Base-by-base conservation (phyloP, 2,888 invertebrate species). In the Catotricha subobsoleta region DNA sequence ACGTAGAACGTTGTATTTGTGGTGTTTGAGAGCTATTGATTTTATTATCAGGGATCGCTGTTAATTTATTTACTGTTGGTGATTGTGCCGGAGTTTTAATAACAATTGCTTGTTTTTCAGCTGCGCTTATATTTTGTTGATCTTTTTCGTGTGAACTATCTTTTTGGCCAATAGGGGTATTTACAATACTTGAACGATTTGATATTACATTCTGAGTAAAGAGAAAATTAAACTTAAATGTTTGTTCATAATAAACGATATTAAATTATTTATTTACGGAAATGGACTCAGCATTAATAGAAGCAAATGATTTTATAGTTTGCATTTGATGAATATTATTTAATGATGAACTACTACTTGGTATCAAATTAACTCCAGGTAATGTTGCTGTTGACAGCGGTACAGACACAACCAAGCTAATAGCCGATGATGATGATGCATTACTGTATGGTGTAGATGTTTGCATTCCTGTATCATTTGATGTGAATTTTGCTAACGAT, bases 361-460 rank as follows among this genome's bases (percentile, higher is more conserved):
- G 49, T 43, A 59, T 60, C 50, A 63, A 51, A 54, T 55, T 63
- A 42, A 63, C 54, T 47, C 62, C 63, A 59, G 62, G 61, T 59
- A 62, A 59, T 54, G 59, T 60, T 41, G 63, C 62, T 39, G 59
- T 60, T 44, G 69, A 67, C 46, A 76, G 56, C 46, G 76, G 75
- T 47, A 76, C 74, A 19, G 74, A 74, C 16, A 76, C 75, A 39
- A 72, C 73, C 48, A 76, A 67, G 57, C 68, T 69, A 25, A 64
- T 65, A 21, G 65, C 61, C n/a, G 57, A 52, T 29, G 33, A 21
- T 21, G 44, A 21, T 13, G 41, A 41, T 33, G 34, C 25, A 36
- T 46, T 36, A 46, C 36, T 39, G 33, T 43, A 46, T 40, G 46
- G 38, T 31, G 46, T 42, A 34, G 40, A 44, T 5, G 46, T 41